Evolutionary conservation across 2,888 invertebrate species (phyloP).

Genomic region (Hetaerina titia): DNA sequence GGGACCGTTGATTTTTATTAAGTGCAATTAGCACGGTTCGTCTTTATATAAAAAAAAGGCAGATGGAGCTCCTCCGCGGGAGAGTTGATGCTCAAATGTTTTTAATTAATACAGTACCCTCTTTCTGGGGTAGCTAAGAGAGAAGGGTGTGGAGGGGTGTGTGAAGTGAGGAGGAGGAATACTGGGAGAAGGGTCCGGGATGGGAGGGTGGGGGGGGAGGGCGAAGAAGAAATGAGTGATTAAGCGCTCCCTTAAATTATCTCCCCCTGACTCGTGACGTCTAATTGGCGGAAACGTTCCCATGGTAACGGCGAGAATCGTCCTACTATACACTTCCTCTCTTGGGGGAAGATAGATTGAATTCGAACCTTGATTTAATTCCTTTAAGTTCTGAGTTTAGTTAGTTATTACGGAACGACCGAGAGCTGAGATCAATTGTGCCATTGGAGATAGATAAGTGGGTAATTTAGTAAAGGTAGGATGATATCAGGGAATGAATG

Average conservation of each 20-base stretch:
- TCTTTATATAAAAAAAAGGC: background rate
- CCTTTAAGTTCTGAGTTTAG: too few species aligned
- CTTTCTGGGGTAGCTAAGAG: background rate
- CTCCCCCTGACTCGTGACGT: background rate
- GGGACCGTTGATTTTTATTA: background rate
- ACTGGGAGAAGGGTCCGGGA: too few species aligned
- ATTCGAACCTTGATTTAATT: background rate
- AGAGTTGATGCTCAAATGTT: slow-evolving; percentile 7
- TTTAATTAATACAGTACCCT: slow-evolving; percentile 15
- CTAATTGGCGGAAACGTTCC: background rate
- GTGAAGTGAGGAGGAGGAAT: too few species aligned
- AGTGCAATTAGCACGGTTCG: background rate
- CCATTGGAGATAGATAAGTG: too few species aligned
- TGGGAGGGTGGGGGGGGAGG: background rate
- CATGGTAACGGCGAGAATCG: background rate
- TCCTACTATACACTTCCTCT: background rate
- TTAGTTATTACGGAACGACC: too few species aligned
- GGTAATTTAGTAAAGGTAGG: too few species aligned
- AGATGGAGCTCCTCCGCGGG: background rate
- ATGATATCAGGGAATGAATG: too few species aligned
- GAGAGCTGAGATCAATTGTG: too few species aligned
- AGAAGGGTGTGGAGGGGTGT: background rate
- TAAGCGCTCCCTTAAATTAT: background rate
- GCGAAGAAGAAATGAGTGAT: background rate
- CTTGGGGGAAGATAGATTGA: background rate